Conservation (phyloP, 1,140 invertebrate genomes). For the Leptinotarsa defecta region DNA sequence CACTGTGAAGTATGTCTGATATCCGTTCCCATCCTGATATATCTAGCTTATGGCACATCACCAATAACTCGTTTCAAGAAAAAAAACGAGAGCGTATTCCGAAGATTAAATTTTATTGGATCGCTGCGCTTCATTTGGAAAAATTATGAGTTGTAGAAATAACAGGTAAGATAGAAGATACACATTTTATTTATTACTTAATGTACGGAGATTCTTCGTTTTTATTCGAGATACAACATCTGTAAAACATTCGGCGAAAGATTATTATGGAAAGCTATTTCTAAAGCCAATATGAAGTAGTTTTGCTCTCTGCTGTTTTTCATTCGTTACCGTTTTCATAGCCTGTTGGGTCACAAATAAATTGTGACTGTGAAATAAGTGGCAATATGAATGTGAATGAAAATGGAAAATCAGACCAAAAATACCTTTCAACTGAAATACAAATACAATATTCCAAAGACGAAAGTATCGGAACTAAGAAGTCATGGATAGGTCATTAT, state of each 20-base stretch:
- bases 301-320: no score
- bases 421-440: no score
- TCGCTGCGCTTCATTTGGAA: conserved; percentile 15
- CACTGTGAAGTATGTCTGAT: conserved; percentile 40
- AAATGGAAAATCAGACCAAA: no score
- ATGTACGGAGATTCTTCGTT: conserved; percentile 5
- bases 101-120: conserved; percentile 23
- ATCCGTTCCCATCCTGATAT: conserved; percentile 43
- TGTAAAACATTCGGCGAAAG: not conserved
- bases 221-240: not conserved
- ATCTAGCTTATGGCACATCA: conserved; percentile 26
- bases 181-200: conserved; percentile 22
- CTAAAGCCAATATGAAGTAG: not conserved
- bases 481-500: no score
- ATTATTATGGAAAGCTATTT: not conserved
- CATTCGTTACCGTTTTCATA: no score
- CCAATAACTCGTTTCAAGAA: conserved; percentile 34
- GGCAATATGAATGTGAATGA: no score
- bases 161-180: not conserved
- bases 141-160: conserved; percentile 23
- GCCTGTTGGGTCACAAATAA: no score
- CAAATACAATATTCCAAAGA: no score
- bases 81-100: conserved; percentile 24
- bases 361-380: no score
- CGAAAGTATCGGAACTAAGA: no score